Evolutionary conservation across 1,140 invertebrate genomes (phyloP).

Genomic region (Physella acuta): DNA sequence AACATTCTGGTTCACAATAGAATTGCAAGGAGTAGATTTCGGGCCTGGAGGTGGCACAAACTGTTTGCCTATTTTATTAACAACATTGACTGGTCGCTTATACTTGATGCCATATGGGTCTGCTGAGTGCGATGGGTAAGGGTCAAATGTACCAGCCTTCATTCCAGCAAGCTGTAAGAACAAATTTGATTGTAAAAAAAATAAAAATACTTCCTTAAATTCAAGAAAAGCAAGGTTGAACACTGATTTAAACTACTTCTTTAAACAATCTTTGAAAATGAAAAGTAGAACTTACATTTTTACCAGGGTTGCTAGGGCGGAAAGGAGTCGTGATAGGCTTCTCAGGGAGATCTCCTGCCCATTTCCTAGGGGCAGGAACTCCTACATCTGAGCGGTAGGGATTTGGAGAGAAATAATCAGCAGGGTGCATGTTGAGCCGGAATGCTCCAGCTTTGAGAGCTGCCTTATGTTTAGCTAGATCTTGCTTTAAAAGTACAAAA

Average conservation of each 20-base stretch:
- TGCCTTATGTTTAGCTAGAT: conserved; percentile 47
- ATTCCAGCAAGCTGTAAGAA: conserved; percentile 52
- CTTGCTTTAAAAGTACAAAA: no score
- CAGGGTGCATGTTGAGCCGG: conserved; percentile 55
- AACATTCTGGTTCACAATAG: conserved; percentile 58
- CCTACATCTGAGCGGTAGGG: conserved; percentile 51
- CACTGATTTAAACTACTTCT: background rate
- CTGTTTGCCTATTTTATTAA: conserved; percentile 57
- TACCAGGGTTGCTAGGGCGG: conserved; percentile 55
- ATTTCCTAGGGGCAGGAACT: conserved; percentile 40
- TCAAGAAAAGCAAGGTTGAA: no score
- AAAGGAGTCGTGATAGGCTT: conserved; percentile 53
- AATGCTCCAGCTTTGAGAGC: conserved; percentile 54
- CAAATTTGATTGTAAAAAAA: background rate
- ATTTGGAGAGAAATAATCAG: conserved; percentile 55
- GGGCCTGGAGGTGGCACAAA: conserved; percentile 57
- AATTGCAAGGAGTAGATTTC: conserved; percentile 53
- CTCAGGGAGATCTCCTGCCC: conserved; percentile 29
- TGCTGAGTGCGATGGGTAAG: conserved; percentile 55
- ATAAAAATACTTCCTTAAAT: no score
- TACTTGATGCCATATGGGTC: conserved; percentile 52
- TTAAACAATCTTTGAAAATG: background rate
- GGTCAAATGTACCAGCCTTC: conserved; percentile 59
- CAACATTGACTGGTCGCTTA: conserved; percentile 45
- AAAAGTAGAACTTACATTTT: conserved; percentile 42